phyloP scores from a whole-genome alignment of 2,113 vertebrate species.

The Eurystomus gularis region DNA sequence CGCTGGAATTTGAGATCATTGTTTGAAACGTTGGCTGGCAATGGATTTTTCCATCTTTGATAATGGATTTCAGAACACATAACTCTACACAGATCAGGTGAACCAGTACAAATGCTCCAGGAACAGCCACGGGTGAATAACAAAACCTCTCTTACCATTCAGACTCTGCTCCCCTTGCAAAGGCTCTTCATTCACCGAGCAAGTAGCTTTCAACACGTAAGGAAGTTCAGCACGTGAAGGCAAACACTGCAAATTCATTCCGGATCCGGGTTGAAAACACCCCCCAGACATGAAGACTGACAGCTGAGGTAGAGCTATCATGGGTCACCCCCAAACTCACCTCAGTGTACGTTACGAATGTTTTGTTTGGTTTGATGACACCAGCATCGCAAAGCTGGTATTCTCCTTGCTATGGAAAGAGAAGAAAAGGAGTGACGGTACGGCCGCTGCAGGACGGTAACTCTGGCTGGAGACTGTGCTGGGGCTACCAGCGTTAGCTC shows the following conservation, averaged over 20 bases:
- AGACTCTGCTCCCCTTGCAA: not conserved
- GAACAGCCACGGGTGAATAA: not conserved
- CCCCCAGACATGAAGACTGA: not conserved
- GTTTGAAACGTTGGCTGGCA: not conserved
- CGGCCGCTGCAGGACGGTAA: rapidly evolving
- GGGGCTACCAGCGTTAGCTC: rapidly evolving
- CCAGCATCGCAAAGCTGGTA: not conserved
- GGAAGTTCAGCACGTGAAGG: not conserved
- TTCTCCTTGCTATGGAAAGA: rapidly evolving
- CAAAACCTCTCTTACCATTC: not conserved
- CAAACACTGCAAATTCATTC: not conserved
- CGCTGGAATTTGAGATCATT: not conserved
- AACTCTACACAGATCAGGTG: not conserved
- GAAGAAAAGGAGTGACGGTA: not conserved
- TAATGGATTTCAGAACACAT: not conserved
- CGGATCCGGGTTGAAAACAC: not conserved
- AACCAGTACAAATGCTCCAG: not conserved
- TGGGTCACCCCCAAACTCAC: not conserved
- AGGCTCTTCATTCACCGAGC: not conserved
- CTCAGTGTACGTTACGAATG: not conserved
- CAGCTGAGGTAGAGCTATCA: not conserved
- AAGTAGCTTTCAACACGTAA: not conserved
- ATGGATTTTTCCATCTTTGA: not conserved
- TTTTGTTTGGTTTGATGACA: too few relatives aligned
- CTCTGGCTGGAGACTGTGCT: rapidly evolving